Evolutionary conservation across 2,888 invertebrate species (phyloP).

Genomic region (Sarcophaga rosellei): DNA sequence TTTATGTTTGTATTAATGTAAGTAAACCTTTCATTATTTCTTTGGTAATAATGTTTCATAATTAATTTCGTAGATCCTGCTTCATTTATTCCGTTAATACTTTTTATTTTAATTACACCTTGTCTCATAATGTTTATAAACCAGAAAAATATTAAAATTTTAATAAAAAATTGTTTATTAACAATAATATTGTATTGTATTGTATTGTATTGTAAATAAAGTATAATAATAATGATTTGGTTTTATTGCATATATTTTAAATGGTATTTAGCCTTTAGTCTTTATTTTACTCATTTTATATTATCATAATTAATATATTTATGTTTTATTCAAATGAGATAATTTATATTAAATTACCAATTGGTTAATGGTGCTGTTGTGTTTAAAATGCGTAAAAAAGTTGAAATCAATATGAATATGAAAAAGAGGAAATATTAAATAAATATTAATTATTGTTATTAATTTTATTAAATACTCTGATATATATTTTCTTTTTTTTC

Average conservation of each 20-base stretch:
- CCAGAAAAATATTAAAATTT: background rate
- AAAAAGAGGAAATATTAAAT: no score
- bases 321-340: constrained; percentile 31
- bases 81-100: background rate
- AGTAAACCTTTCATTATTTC: constrained; percentile 16
- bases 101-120: constrained; percentile 42
- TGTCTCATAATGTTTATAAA: background rate
- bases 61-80: constrained; percentile 46
- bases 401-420: no score
- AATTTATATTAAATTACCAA: constrained; percentile 18
- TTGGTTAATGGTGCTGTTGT: background rate
- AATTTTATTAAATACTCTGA: no score
- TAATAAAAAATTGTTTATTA: constrained; percentile 1
- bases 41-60: constrained; percentile 24
- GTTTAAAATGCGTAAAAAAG: background rate
- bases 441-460: no score
- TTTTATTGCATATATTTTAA: background rate
- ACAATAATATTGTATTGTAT: background rate
- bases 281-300: background rate
- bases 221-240: constrained; percentile 7
- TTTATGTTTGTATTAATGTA: constrained; percentile 19
- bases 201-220: background rate
- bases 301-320: constrained; percentile 47
- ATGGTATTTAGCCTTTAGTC: constrained; percentile 10
- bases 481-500: no score